Evolutionary conservation across 2,888 invertebrate species (phyloP).

Genomic region (Mallateleia sp.): DNA sequence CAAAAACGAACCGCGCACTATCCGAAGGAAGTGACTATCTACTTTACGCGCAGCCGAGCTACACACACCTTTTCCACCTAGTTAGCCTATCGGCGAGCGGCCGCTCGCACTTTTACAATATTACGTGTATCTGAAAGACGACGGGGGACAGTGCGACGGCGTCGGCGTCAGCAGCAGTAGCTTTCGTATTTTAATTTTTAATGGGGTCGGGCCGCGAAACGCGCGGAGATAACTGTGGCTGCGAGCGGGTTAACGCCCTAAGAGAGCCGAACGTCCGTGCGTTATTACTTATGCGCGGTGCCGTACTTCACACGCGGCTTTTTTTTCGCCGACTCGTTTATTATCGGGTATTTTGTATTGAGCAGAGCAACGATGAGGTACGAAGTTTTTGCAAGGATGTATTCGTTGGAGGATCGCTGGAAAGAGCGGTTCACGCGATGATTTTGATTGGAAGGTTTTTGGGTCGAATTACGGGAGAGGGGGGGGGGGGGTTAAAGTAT

Average conservation of each 20-base stretch:
- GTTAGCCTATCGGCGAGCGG: too few species aligned
- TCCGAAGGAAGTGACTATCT: conserved; percentile 86
- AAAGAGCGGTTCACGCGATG: too few species aligned
- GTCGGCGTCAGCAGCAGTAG: conserved; percentile 74
- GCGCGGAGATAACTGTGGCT: conserved; percentile 80
- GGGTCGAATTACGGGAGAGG: too few species aligned
- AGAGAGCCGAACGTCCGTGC: conserved; percentile 79
- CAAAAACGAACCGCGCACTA: conserved; percentile 77
- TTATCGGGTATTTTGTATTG: conserved; percentile 38
- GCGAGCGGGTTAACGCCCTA: conserved; percentile 87
- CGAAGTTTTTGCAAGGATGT: conserved; percentile 14
- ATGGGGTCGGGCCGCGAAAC: conserved; percentile 79
- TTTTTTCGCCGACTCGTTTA: conserved; percentile 44
- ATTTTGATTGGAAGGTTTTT: too few species aligned
- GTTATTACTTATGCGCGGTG: conserved; percentile 80
- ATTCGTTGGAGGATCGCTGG: too few species aligned
- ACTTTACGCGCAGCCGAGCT: conserved; percentile 72
- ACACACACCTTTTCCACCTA: conserved; percentile 79
- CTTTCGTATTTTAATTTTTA: conserved; percentile 83
- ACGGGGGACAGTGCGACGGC: too few species aligned
- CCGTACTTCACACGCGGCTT: conserved; percentile 23
- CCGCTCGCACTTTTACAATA: too few species aligned
- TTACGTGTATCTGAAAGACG: too few species aligned
- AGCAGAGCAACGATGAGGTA: conserved; percentile 20
- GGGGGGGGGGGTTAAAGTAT: too few species aligned